Evolutionary conservation across 1,140 invertebrate species (phyloP).

Genomic region (Eriocheir sinensis): DNA sequence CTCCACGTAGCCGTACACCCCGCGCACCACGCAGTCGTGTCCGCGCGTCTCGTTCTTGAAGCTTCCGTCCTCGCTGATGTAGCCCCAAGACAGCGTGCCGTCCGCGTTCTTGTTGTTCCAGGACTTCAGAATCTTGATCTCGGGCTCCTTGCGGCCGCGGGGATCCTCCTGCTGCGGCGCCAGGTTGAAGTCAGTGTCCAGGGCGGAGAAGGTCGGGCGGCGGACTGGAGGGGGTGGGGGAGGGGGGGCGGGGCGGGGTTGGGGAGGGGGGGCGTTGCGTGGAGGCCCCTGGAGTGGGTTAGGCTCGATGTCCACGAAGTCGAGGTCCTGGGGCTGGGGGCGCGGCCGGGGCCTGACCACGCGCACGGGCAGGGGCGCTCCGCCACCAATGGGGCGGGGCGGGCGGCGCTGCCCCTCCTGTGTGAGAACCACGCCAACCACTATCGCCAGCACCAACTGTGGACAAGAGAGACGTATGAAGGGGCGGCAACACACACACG

Average conservation of each 20-base stretch:
- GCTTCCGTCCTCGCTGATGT: constrained; percentile 92
- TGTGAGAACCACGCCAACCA: constrained; percentile 70
- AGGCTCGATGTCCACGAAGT: neutral
- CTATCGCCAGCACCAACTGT: constrained; percentile 73
- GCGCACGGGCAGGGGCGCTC: neutral
- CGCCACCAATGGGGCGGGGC: neutral
- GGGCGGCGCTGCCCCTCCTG: neutral
- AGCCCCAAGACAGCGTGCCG: constrained; percentile 94
- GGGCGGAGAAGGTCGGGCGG: neutral
- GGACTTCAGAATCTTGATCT: constrained; percentile 74
- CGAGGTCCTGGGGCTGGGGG: neutral
- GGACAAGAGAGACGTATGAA: neutral
- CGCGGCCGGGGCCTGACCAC: neutral
- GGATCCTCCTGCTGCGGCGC: neutral
- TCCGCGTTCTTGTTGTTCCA: constrained; percentile 81
- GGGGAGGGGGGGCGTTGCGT: neutral
- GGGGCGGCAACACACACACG: neutral
- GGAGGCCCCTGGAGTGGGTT: constrained; percentile 9
- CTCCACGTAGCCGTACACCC: constrained; percentile 94
- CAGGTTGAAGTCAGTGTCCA: constrained; percentile 63
- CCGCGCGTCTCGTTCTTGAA: constrained; percentile 94
- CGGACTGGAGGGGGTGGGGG: neutral
- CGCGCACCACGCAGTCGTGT: constrained; percentile 92
- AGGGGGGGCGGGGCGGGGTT: neutral
- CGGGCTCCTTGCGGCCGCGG: constrained; percentile 74